A percentile compares a stretch with the other conserved stretches of the same genome.
Evolutionary conservation across 2,797 vertebrate species (phyloP).

Genomic region (Phrynocephalus forsythii): DNA sequence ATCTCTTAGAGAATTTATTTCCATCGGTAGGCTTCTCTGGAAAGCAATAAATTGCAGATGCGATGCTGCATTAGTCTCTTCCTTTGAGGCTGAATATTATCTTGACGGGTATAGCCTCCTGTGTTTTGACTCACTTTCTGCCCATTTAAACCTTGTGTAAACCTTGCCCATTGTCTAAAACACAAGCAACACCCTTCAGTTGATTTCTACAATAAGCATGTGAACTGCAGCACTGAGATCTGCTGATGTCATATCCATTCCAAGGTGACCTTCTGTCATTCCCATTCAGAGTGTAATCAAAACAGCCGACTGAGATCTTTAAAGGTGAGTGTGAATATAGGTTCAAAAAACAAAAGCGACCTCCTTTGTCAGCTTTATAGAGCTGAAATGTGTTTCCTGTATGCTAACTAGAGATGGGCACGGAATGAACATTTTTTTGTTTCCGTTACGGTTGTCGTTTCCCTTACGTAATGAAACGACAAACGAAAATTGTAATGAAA

Average conservation of each 20-base stretch:
- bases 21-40: slow-evolving; percentile 34
- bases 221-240: slow-evolving; percentile 56
- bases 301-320: slow-evolving; percentile 42
- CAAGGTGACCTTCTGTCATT: slow-evolving; percentile 54
- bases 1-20: slow-evolving; percentile 13
- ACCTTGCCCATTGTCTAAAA: slow-evolving; percentile 40
- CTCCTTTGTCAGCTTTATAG: slow-evolving; percentile 1
- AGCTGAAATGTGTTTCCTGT: background rate
- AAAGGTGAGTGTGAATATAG: slow-evolving; percentile 34
- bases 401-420: background rate
- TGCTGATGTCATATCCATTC: slow-evolving; percentile 57
- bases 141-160: slow-evolving; percentile 17
- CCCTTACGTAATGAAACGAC: too few species aligned
- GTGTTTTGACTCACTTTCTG: slow-evolving; percentile 23
- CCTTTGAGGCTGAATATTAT: slow-evolving; percentile 28
- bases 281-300: slow-evolving; percentile 36
- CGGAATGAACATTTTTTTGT: too few species aligned
- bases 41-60: slow-evolving; percentile 38
- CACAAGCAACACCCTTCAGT: slow-evolving; percentile 48
- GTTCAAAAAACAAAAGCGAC: slow-evolving; percentile 8
- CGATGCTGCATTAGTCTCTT: slow-evolving; percentile 34
- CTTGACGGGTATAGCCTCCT: slow-evolving; percentile 12
- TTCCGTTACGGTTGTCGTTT: too few species aligned
- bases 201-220: slow-evolving; percentile 59
- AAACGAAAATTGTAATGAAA: too few species aligned